A percentile compares a stretch with the other conserved stretches of the same genome.
Conservation (phyloP, 2,888 invertebrate species). For the Mechanitis mazaeus region DNA sequence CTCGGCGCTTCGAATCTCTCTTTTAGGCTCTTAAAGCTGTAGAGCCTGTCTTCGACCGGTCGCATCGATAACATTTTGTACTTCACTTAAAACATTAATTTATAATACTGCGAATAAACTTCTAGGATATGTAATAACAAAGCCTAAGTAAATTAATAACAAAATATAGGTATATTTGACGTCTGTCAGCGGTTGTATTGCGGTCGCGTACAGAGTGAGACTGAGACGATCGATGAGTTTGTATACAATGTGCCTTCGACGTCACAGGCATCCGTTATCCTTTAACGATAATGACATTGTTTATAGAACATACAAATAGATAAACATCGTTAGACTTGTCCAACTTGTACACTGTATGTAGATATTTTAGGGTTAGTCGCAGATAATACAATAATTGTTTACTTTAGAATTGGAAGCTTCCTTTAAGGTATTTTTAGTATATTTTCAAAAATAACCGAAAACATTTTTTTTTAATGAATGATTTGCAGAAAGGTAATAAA, state of each 20-base stretch:
- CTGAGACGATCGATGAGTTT: slow-evolving; percentile 30
- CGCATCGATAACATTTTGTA: slow-evolving; percentile 57
- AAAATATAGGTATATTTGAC: neutral
- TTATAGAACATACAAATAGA: slow-evolving; percentile 12
- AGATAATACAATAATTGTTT: neutral
- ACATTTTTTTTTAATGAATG: no score
- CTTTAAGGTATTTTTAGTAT: no score
- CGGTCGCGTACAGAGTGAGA: slow-evolving; percentile 39
- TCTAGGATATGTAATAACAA: slow-evolving; percentile 1
- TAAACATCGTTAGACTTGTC: slow-evolving; percentile 19
- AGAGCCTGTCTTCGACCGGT: slow-evolving; percentile 54
- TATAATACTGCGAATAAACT: slow-evolving; percentile 9
- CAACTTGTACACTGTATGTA: slow-evolving; percentile 12
- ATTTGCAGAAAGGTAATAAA: no score
- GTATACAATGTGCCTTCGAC: slow-evolving; percentile 30
- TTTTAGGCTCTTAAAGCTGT: slow-evolving; percentile 60
- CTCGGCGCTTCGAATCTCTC: slow-evolving; percentile 63
- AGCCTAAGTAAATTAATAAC: slow-evolving; percentile 9
- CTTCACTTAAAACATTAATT: slow-evolving; percentile 28
- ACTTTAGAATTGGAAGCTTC: neutral
- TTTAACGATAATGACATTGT: slow-evolving; percentile 20
- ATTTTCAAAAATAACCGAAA: no score
- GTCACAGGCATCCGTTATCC: slow-evolving; percentile 36
- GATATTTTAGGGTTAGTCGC: slow-evolving; percentile 6
- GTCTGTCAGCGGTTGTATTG: slow-evolving; percentile 32